phyloP scores from a whole-genome alignment of 1,140 invertebrate genomes.

The Galendromus occidentalis region DNA sequence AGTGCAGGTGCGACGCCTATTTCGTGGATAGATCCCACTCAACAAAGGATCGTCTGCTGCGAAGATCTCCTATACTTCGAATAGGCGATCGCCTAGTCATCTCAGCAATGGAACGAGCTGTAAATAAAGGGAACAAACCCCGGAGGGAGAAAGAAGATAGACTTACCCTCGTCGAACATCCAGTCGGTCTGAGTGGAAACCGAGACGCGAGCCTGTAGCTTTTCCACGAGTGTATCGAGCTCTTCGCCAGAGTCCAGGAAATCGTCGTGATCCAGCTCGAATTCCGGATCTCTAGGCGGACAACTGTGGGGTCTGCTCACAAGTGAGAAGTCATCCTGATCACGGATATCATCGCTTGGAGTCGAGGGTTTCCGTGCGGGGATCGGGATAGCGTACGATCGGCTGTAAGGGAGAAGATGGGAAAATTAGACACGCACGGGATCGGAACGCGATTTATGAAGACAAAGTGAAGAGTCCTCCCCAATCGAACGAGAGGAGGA shows the following conservation, averaged over 20 bases:
- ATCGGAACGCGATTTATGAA: too few species aligned
- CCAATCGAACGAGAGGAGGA: too few species aligned
- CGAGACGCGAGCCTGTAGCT: background rate
- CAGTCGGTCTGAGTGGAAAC: constrained; percentile 1
- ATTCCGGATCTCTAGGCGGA: background rate
- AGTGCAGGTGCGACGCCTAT: too few species aligned
- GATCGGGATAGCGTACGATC: constrained; percentile 2
- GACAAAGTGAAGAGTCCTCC: too few species aligned
- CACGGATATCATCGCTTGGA: background rate
- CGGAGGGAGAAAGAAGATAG: background rate
- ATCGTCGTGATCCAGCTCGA: background rate
- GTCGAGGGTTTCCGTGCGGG: background rate
- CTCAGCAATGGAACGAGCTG: too few species aligned
- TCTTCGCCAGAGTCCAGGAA: background rate
- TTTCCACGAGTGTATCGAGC: background rate
- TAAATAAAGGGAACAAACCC: too few species aligned
- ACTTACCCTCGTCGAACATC: background rate
- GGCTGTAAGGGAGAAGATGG: background rate
- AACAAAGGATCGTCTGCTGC: too few species aligned
- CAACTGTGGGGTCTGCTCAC: background rate
- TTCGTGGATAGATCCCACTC: too few species aligned
- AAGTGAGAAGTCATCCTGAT: background rate
- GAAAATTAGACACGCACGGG: too few species aligned
- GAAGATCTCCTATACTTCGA: too few species aligned
- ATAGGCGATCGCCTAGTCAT: too few species aligned